Percentiles rank a stretch among this genome's conserved stretches.
Conservation (phyloP, 2,797 vertebrate genomes). For the Microchirus variegatus region DNA sequence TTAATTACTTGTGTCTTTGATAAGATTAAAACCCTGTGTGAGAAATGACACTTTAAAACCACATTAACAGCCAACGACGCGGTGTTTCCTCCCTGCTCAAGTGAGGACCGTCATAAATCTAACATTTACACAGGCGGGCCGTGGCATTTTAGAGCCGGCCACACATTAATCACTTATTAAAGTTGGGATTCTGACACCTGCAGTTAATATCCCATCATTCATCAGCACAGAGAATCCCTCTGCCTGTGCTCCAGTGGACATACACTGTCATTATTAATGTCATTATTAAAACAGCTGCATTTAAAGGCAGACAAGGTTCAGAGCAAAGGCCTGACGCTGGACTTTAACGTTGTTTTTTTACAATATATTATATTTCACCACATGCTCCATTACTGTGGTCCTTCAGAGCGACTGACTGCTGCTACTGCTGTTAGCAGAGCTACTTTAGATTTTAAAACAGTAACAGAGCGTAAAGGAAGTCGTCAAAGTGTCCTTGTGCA, state of each 20-base stretch:
- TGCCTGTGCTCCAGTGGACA: constrained; percentile 35
- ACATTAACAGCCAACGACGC: neutral
- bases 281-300: constrained; percentile 46
- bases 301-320: constrained; percentile 48
- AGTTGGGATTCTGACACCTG: constrained; percentile 38
- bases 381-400: constrained; percentile 52
- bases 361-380: too few species aligned
- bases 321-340: constrained; percentile 36
- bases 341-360: constrained; percentile 46
- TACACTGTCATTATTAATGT: neutral
- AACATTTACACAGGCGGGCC: constrained; percentile 34
- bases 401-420: constrained; percentile 40
- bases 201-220: constrained; percentile 62
- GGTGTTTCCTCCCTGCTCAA: constrained; percentile 18
- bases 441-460: constrained; percentile 41
- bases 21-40: constrained; percentile 8
- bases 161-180: constrained; percentile 39
- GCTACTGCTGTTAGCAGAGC: constrained; percentile 22
- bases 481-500: constrained; percentile 34
- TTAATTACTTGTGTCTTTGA: neutral
- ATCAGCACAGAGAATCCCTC: constrained; percentile 37
- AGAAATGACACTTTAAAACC: constrained; percentile 1
- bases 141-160: constrained; percentile 45
- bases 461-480: constrained; percentile 28
- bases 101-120: constrained; percentile 34